A percentile compares a stretch with the other conserved stretches of the same genome.
Evolutionary conservation across 2,888 invertebrate species (phyloP).

Genomic region (Polymixis lichenea): DNA sequence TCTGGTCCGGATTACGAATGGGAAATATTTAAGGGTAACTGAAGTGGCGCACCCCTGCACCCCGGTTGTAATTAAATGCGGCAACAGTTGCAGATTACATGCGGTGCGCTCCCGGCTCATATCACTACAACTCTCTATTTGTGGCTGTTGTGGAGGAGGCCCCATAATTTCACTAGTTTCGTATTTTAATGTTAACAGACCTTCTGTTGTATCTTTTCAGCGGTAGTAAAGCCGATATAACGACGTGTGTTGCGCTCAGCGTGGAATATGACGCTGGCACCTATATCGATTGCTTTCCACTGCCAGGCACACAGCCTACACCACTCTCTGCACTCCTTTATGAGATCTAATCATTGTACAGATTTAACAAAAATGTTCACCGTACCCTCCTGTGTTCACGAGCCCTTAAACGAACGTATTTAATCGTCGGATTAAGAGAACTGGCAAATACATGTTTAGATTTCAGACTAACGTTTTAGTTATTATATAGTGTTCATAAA

Average conservation of each 20-base stretch:
- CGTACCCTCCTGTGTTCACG: background rate
- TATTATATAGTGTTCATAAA: background rate
- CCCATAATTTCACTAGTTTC: background rate
- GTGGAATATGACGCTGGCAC: constrained; percentile 40
- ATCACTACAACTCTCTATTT: background rate
- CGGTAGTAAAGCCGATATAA: constrained; percentile 20
- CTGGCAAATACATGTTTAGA: background rate
- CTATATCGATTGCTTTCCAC: constrained; percentile 39
- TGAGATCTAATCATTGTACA: constrained; percentile 4
- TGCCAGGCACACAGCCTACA: constrained; percentile 1
- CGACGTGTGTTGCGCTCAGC: constrained; percentile 33
- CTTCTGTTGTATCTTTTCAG: constrained; percentile 15
- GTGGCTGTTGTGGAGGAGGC: background rate
- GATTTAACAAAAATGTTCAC: constrained; percentile 3
- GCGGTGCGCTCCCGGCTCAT: background rate
- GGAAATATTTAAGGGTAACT: background rate
- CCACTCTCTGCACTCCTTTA: background rate
- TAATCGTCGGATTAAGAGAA: constrained; percentile 8
- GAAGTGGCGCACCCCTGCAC: background rate
- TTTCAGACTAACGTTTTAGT: background rate
- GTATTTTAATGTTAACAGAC: background rate
- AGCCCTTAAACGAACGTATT: background rate
- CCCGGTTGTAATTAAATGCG: background rate
- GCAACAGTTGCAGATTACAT: background rate
- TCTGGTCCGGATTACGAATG: too few species aligned